Base-by-base conservation (phyloP, 2,888 invertebrate species). In the Drosophila villosipedis region DNA sequence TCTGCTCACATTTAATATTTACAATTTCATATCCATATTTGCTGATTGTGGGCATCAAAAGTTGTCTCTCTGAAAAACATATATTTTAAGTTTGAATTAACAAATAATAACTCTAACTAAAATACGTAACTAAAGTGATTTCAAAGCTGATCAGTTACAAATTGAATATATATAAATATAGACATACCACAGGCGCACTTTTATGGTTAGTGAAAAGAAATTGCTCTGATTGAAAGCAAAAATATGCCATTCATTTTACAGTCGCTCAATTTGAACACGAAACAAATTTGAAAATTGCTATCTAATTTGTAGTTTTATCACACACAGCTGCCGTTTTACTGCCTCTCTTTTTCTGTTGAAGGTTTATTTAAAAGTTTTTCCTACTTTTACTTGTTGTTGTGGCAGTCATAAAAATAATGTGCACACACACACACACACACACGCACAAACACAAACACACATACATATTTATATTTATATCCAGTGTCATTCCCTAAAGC, bases 281-380 rank as follows among this genome's bases (percentile, higher is more conserved):
- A 64, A 69, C 66, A 68, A 72, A 72, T 76, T 76, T 54, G 47
- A 59, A 76, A 80, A 79, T 72, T 76, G 76, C 47, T 57, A 60
- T 58, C 68, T 76, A 80, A 76, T 80, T 80, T 76, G 68, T 64
- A 76, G 71, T 67, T 71, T 76, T 69, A 73, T 63, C 68, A 52
- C 65, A 69, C 33, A 69, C 54, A 66, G 43, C 22, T 19, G 49
- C 19, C 35, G 22, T 37, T 61, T 53, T 53, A 31, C 25, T 28
- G 49, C 50, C 43, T 61, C 50, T 69, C 3, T 69, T 66, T 66
- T 69, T 39, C 4, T 9, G 31, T 9, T 31, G 31, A 37, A 35
- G 50, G 58, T 64, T 43, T 59, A 66, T 66, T 55, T 54, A 31
- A 59, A 50, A 65, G 52, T 71, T 52, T 35, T 25, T 52, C 43